Conservation (phyloP, 2,797 vertebrate genomes). For the Enteromius thamalakanensis region DNA sequence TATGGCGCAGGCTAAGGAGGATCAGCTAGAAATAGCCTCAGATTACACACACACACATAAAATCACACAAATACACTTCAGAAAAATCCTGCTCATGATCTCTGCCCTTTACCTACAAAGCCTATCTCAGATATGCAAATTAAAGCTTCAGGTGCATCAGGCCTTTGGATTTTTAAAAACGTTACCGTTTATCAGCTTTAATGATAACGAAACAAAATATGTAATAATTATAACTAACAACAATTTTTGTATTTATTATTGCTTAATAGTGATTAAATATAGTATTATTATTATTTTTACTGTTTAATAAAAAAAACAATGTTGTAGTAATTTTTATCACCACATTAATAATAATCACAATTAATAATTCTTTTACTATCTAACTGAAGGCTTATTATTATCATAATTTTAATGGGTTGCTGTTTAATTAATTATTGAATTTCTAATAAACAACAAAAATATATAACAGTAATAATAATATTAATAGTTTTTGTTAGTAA, state of each 20-base stretch:
- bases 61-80: not conserved
- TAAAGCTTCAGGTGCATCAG: not conserved
- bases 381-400: not conserved
- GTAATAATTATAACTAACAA: not conserved
- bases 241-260: not conserved
- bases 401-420: not conserved
- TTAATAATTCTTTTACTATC: not conserved
- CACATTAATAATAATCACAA: not conserved
- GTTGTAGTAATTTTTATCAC: not conserved
- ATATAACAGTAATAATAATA: not conserved
- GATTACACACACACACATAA: constrained; percentile 70
- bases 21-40: constrained; percentile 78
- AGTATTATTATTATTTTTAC: too few species aligned
- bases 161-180: not conserved
- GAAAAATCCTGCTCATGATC: constrained; percentile 63
- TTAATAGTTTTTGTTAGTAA: not conserved
- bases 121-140: not conserved
- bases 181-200: not conserved
- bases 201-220: not conserved
- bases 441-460: not conserved
- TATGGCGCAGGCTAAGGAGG: constrained; percentile 61
- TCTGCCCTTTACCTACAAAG: constrained; percentile 46
- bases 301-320: not conserved
- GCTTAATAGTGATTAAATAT: not conserved
- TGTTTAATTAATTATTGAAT: not conserved